phyloP scores from a whole-genome alignment of 2,113 vertebrate species.

The Platichthys flesus region DNA sequence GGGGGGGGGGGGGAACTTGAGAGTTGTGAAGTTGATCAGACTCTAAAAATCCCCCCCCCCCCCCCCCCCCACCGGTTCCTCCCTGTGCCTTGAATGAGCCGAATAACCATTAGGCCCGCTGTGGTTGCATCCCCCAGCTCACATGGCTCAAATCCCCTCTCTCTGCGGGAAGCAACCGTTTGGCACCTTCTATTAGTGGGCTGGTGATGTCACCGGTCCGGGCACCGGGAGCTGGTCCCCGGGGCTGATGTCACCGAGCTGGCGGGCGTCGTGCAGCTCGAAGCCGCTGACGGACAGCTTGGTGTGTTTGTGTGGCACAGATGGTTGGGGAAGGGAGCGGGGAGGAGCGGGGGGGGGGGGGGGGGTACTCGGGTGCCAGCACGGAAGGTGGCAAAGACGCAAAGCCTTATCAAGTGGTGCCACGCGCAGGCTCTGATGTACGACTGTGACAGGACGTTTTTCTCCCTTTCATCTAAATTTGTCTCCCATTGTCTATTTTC shows the following conservation, averaged over 20 bases:
- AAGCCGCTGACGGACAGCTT: slow-evolving; percentile 69
- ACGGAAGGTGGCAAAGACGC: slow-evolving; percentile 63
- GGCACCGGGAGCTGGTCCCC: slow-evolving; percentile 32
- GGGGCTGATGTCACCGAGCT: slow-evolving; percentile 60
- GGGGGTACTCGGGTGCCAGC: slow-evolving; percentile 56
- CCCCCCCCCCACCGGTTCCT: neutral
- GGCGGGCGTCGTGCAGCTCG: slow-evolving; percentile 30
- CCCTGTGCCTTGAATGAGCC: slow-evolving; percentile 10
- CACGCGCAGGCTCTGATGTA: slow-evolving; percentile 66
- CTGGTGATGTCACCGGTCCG: slow-evolving; percentile 62
- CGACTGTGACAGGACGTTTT: slow-evolving; percentile 61
- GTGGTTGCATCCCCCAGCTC: slow-evolving; percentile 40
- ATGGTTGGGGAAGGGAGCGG: slow-evolving; percentile 60
- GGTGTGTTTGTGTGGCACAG: slow-evolving; percentile 74
- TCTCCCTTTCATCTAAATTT: slow-evolving; percentile 65
- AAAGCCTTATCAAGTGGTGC: slow-evolving; percentile 67
- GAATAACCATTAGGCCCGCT: slow-evolving; percentile 61
- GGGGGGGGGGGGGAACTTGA: slow-evolving; percentile 24
- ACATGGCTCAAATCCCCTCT: slow-evolving; percentile 62
- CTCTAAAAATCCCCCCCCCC: too few species aligned
- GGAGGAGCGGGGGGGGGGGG: slow-evolving; percentile 6
- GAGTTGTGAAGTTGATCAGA: slow-evolving; percentile 18
- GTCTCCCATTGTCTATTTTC: slow-evolving; percentile 66
- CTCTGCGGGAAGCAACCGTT: slow-evolving; percentile 50
- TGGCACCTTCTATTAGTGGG: slow-evolving; percentile 49